A percentile compares a stretch with the other conserved stretches of the same genome.
These are phyloP conservation scores for Girardia tigrina DNA, from an alignment of 2,888 invertebrate species.

Conservation along the genomic window DNA sequence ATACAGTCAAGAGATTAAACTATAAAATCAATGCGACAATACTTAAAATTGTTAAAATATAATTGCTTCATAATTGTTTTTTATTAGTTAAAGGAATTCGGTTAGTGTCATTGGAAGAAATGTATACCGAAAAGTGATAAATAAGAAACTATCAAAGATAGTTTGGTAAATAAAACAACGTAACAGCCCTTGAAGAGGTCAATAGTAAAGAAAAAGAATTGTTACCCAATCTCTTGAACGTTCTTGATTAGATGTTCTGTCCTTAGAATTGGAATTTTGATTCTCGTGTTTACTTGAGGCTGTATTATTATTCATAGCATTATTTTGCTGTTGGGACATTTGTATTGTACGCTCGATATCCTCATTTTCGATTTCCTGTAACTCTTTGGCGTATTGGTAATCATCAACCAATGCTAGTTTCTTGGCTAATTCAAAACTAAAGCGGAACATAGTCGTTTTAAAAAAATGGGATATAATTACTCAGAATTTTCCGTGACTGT, in stretches of 20 bases:
- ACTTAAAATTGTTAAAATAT: too few relatives aligned
- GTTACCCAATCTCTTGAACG: slow-evolving; percentile 9
- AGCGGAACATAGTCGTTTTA: not conserved
- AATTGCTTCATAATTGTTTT: too few relatives aligned
- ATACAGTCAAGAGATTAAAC: too few relatives aligned
- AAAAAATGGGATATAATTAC: not conserved
- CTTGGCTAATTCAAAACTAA: not conserved
- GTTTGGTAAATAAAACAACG: too few relatives aligned
- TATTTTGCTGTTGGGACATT: not conserved
- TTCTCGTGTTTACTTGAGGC: too few relatives aligned
- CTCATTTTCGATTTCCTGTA: not conserved
- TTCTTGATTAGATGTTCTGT: not conserved
- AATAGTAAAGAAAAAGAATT: not conserved
- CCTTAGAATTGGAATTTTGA: not conserved
- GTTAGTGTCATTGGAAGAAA: too few relatives aligned
- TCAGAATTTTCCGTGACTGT: not conserved
- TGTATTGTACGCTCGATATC: not conserved
- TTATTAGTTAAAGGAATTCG: too few relatives aligned
- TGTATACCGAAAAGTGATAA: too few relatives aligned
- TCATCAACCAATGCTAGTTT: not conserved
- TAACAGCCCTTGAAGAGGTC: too few relatives aligned
- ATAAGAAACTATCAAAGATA: too few relatives aligned
- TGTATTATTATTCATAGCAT: too few relatives aligned
- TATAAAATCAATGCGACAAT: too few relatives aligned
- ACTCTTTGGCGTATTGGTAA: not conserved